These are phyloP conservation scores for Coracopsis vasa DNA, from an alignment of 2,113 vertebrate species.

Conservation along the genomic window DNA sequence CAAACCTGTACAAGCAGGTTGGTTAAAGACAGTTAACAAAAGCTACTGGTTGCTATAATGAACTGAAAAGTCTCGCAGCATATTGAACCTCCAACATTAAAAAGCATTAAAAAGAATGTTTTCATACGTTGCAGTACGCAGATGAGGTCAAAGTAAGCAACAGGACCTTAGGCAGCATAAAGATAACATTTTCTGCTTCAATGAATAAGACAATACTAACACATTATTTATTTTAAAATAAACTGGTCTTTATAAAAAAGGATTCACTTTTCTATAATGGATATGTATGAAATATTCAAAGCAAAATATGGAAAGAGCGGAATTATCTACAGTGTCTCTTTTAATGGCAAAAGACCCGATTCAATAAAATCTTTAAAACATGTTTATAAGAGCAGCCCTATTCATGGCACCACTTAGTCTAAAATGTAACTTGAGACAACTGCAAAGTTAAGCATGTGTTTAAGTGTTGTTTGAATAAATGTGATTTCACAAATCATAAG, in stretches of 20 bases:
- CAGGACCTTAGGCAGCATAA: neutral
- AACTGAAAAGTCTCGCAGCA: neutral
- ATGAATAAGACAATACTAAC: neutral
- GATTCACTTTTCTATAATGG: neutral
- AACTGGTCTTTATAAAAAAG: neutral
- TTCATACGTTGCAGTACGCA: neutral
- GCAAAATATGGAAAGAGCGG: neutral
- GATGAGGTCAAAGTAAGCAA: neutral
- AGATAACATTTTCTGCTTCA: neutral
- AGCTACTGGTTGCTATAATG: neutral
- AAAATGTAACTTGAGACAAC: neutral
- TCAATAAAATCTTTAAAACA: neutral
- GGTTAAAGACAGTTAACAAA: neutral
- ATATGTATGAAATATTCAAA: neutral
- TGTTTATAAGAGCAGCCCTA: neutral
- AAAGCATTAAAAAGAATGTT: neutral
- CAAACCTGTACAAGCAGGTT: neutral
- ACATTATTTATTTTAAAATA: neutral
- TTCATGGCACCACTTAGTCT: neutral
- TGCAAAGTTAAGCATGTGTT: neutral
- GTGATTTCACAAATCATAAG: neutral
- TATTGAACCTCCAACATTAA: neutral
- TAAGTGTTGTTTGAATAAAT: constrained; percentile 11
- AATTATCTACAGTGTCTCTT: neutral
- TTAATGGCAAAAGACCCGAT: neutral